Conservation (phyloP, 2,113 vertebrate species). For the Smithornis capensis region DNA sequence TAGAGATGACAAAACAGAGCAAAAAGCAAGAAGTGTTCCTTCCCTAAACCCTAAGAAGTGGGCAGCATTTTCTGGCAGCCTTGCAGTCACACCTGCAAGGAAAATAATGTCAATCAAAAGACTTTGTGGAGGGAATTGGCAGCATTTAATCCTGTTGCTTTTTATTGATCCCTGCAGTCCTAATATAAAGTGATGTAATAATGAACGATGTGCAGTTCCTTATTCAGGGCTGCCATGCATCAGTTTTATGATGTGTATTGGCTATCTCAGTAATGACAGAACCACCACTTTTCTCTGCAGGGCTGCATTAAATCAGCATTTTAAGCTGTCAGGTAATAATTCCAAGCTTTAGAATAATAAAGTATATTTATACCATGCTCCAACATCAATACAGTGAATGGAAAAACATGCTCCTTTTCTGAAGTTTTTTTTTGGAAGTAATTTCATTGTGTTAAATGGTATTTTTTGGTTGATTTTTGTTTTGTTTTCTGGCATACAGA, state of each 20-base stretch:
- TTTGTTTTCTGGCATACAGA: conserved; percentile 23
- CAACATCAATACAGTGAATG: conserved; percentile 40
- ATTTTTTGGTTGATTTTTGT: not conserved
- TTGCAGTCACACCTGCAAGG: conserved; percentile 47
- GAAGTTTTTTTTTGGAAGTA: conserved; percentile 6
- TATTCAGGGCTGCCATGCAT: conserved; percentile 65
- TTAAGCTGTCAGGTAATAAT: conserved; percentile 70
- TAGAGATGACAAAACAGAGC: not conserved
- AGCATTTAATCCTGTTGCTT: conserved; percentile 66
- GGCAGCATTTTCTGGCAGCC: not conserved
- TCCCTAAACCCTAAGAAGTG: not conserved
- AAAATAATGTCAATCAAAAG: conserved; percentile 63
- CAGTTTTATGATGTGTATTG: conserved; percentile 72
- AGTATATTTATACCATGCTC: conserved; percentile 62
- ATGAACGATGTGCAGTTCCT: conserved; percentile 61
- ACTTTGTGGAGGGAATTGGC: conserved; percentile 41
- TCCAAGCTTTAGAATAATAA: conserved; percentile 67
- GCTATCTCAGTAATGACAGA: conserved; percentile 70
- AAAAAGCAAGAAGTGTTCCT: not conserved
- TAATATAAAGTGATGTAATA: conserved; percentile 73
- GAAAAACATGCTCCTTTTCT: conserved; percentile 50
- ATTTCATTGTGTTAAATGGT: conserved; percentile 38
- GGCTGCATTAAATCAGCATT: conserved; percentile 68
- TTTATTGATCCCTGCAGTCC: conserved; percentile 70
- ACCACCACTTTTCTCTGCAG: conserved; percentile 68